phyloP scores from a whole-genome alignment of 2,797 vertebrate genomes.

The Coracias cyanogaster region DNA sequence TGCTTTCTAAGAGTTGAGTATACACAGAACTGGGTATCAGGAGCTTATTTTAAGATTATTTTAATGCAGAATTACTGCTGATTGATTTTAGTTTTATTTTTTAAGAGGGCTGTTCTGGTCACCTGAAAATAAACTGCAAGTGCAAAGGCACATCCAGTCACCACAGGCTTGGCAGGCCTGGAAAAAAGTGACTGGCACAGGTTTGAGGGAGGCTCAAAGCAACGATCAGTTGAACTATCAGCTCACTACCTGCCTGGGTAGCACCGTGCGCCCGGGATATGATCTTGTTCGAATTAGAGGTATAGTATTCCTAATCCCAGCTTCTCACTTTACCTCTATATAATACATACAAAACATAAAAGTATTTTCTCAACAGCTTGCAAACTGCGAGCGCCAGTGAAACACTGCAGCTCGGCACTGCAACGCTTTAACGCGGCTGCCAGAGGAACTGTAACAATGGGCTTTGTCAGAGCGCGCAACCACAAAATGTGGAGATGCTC shows the following conservation, averaged over 20 bases:
- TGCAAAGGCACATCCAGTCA: neutral
- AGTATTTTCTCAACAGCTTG: neutral
- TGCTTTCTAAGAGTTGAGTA: neutral
- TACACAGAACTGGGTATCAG: neutral
- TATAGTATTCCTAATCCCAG: neutral
- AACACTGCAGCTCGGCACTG: neutral
- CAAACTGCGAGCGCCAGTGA: neutral
- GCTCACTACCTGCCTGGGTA: neutral
- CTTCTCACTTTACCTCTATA: neutral
- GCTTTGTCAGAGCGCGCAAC: neutral
- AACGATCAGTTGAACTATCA: rapidly evolving
- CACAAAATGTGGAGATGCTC: neutral
- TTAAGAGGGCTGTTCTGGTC: neutral
- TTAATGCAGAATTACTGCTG: neutral
- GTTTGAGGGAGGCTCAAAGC: neutral
- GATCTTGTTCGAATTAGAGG: neutral
- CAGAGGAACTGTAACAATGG: neutral
- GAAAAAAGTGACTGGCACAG: neutral
- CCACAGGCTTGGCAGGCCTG: neutral
- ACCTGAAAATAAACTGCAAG: neutral
- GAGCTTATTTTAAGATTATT: neutral
- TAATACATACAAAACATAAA: rapidly evolving
- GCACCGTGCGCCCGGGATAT: rapidly evolving
- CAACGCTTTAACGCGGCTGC: neutral
- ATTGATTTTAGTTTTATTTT: neutral